phyloP scores from a whole-genome alignment of 1,140 invertebrate genomes.

The Cotesia typhae region DNA sequence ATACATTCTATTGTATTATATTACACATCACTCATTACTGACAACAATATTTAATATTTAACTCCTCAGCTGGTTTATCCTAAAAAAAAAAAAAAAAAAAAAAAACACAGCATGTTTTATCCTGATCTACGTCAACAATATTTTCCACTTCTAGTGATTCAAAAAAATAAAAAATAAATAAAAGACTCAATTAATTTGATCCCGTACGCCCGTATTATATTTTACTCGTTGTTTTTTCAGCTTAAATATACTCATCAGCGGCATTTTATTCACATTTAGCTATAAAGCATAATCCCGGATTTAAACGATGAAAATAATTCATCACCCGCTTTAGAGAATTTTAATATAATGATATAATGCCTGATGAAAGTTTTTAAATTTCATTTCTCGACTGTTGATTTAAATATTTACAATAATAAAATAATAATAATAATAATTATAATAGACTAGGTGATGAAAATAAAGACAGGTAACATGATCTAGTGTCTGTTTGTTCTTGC shows the following conservation, averaged over 20 bases:
- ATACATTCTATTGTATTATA: slow-evolving; percentile 48
- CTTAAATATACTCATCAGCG: background rate
- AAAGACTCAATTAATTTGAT: background rate
- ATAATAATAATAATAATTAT: slow-evolving; percentile 15
- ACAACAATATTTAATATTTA: background rate
- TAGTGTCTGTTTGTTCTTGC: slow-evolving; percentile 50
- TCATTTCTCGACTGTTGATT: no score
- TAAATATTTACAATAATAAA: slow-evolving; percentile 13
- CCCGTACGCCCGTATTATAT: no score
- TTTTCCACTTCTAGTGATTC: background rate
- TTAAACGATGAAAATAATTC: slow-evolving; percentile 11
- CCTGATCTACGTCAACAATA: background rate
- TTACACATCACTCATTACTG: slow-evolving; percentile 14
- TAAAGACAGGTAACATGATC: no score
- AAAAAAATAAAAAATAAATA: background rate
- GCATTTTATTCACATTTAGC: background rate
- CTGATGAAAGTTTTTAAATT: no score
- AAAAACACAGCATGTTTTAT: background rate
- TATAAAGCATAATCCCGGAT: slow-evolving; percentile 24
- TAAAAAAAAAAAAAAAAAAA: background rate
- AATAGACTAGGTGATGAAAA: slow-evolving; percentile 13
- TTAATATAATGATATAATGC: background rate
- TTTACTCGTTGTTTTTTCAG: background rate
- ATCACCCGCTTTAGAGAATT: background rate
- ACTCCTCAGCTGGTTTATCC: background rate